These are phyloP conservation scores for Colletes gigas DNA, from an alignment of 1,140 invertebrate genomes.

Conservation along the genomic window DNA sequence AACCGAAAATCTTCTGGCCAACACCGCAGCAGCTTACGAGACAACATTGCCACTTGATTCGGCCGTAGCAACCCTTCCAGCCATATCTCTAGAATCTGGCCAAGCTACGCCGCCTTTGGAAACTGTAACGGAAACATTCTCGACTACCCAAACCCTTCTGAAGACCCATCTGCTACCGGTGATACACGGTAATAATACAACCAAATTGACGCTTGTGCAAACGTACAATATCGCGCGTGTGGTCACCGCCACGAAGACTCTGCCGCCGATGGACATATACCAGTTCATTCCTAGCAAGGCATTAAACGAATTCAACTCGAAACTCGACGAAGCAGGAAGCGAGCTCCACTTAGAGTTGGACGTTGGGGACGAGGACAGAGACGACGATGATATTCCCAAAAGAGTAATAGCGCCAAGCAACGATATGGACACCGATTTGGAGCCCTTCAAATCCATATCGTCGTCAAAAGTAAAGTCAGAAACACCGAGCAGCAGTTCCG, in stretches of 20 bases:
- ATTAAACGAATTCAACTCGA: slow-evolving; percentile 93
- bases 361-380: slow-evolving; percentile 90
- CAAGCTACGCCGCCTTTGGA: slow-evolving; percentile 90
- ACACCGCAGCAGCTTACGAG: slow-evolving; percentile 87
- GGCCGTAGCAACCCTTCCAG: slow-evolving; percentile 90
- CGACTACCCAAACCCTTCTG: slow-evolving; percentile 91
- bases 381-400: slow-evolving; percentile 85
- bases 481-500: not conserved
- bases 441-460: slow-evolving; percentile 80
- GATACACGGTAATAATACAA: slow-evolving; percentile 87
- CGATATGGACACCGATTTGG: slow-evolving; percentile 86
- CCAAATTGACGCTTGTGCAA: slow-evolving; percentile 90
- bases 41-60: slow-evolving; percentile 87
- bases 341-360: slow-evolving; percentile 92
- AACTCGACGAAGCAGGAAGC: slow-evolving; percentile 92
- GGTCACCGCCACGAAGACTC: slow-evolving; percentile 92
- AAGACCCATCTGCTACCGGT: slow-evolving; percentile 94
- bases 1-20: slow-evolving; percentile 92
- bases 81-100: slow-evolving; percentile 87
- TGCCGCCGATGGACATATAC: slow-evolving; percentile 92
- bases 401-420: slow-evolving; percentile 82
- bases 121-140: slow-evolving; percentile 94
- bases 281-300: slow-evolving; percentile 93
- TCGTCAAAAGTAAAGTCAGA: slow-evolving; percentile 81
- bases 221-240: slow-evolving; percentile 92